phyloP scores from a whole-genome alignment of 2,113 vertebrate genomes.

The Sigmodon hispidus region DNA sequence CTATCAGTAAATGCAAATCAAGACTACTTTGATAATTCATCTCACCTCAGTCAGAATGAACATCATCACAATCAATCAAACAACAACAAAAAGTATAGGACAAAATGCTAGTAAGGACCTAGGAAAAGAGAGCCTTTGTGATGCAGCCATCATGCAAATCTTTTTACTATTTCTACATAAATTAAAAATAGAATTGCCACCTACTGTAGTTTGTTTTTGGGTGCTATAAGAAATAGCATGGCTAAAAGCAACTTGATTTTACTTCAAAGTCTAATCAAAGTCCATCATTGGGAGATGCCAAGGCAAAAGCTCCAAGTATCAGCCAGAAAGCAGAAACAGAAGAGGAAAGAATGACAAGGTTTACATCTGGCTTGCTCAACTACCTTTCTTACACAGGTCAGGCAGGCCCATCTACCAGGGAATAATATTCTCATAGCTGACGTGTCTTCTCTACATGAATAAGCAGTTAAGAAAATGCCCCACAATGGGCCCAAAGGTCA shows the following conservation, averaged over 20 bases:
- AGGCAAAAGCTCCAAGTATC: background rate
- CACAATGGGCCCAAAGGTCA: background rate
- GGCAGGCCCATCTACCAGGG: background rate
- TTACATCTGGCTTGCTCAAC: background rate
- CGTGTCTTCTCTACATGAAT: background rate
- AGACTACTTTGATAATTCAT: background rate
- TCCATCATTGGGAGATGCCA: background rate
- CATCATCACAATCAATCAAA: background rate
- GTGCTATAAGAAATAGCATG: background rate
- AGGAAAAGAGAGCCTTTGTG: background rate
- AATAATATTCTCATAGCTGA: background rate
- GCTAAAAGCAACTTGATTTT: background rate
- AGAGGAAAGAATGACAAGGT: too few relatives aligned
- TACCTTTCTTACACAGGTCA: background rate
- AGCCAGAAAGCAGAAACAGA: background rate
- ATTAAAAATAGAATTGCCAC: background rate
- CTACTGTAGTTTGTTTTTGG: background rate
- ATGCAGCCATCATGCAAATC: background rate
- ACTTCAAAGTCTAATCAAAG: background rate
- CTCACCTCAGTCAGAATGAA: background rate
- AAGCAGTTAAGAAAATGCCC: background rate
- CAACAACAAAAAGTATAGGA: background rate
- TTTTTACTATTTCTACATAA: background rate
- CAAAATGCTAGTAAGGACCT: background rate
- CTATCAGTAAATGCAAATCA: background rate